Base-by-base conservation (phyloP, 2,113 vertebrate genomes). In the Archilochus colubris region DNA sequence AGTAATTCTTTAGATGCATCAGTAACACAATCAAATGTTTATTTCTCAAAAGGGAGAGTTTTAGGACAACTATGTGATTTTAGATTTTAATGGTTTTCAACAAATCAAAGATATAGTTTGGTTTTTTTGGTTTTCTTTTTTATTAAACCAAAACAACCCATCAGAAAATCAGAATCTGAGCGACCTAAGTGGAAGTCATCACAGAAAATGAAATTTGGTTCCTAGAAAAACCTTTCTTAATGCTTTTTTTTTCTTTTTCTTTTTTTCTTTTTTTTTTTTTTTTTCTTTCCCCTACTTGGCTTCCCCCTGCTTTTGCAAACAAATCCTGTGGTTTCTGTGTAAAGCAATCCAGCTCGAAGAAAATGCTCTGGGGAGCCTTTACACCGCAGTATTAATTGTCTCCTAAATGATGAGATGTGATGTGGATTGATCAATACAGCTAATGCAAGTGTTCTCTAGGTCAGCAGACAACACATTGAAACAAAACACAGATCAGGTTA, bases 301-400 rank as follows among this genome's bases (percentile, higher is more conserved):
- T 67, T 31, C 55, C 66, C 88, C 40, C 33, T 23, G 43, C 51
- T 66, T 64, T 59, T 33, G 40, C 22, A 53, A 86, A 36, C 83
- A 87, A 51, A 23, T 93, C 82, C 77, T 97, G 93, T 78, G 92
- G 95, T 97, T 97, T 89, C 85, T 93, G 76, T 8, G 83, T 95
- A 97, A 97, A 97, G 93, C 53, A 87, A 97, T 95, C 79, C 81
- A 89, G 64, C 95, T 94, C 88, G 36, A 96, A 79, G 94, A 33
- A 83, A 82, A 94, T 90, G 75, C 97, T 96, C 97, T 53, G 88
- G 97, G 95, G 97, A 98, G 82, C 95, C 93, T 95, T 97, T 97
- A 94, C 44, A 25, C 63, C 14, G 8, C 46, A 96, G 94, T 92
- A 98, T 97, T 97, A 98, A 97, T 97, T 97, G 94, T 96, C 91